These are phyloP conservation scores for Plodia interpunctella DNA, from an alignment of 1,140 invertebrate genomes.

Conservation along the genomic window DNA sequence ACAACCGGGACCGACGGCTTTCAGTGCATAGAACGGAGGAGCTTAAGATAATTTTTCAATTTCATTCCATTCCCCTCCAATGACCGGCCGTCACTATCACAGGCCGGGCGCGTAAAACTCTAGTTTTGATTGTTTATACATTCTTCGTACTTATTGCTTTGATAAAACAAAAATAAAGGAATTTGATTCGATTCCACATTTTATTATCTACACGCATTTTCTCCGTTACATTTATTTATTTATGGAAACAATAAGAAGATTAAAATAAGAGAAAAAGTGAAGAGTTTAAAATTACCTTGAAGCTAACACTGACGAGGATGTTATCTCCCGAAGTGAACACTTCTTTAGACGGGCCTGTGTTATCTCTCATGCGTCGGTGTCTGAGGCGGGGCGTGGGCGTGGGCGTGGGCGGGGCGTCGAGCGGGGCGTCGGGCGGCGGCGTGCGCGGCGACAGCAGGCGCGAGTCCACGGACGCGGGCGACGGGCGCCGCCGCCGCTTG, in stretches of 20 bases:
- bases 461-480: slow-evolving; percentile 61
- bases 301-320: slow-evolving; percentile 93
- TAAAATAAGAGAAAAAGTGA: not conserved
- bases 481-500: slow-evolving; percentile 12
- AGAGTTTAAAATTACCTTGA: slow-evolving; percentile 72
- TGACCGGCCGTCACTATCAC: too few species aligned
- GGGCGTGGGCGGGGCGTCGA: slow-evolving; percentile 40
- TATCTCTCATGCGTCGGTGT: slow-evolving; percentile 51
- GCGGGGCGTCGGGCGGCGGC: slow-evolving; percentile 75
- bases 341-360: slow-evolving; percentile 86
- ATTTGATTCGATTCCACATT: too few species aligned
- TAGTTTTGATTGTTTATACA: too few species aligned
- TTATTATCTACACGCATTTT: too few species aligned
- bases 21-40: too few species aligned
- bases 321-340: slow-evolving; percentile 95
- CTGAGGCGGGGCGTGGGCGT: slow-evolving; percentile 52
- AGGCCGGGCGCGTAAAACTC: too few species aligned
- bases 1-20: too few species aligned
- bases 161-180: too few species aligned
- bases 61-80: too few species aligned
- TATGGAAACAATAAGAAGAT: not conserved
- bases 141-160: too few species aligned
- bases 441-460: slow-evolving; percentile 60
- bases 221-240: too few species aligned
- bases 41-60: too few species aligned